Base-by-base conservation (phyloP, 2,888 invertebrate species). In the Diloba caeruleocephala region DNA sequence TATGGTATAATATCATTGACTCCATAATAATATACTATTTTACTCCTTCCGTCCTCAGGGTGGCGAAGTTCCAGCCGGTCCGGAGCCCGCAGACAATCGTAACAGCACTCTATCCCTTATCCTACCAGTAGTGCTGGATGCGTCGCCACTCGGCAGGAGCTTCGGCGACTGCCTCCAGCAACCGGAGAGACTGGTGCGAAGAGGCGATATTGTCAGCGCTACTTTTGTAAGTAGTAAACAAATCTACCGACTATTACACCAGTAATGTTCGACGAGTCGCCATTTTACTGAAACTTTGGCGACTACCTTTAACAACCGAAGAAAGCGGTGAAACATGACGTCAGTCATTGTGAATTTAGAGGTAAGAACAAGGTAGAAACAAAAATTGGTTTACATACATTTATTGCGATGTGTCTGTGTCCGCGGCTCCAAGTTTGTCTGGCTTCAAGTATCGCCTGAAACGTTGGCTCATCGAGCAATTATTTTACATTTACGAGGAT, bases 161-260 rank as follows among this genome's bases (percentile, higher is more conserved):
- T 97, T 97, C 76, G 98, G 98, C 0, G 95, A 96, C 39, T 96
- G 96, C 7, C 78, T 96, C 37, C 76, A 88, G 13, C 96, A 97
- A 66, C 97, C 97, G 0, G 96, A 96, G 0, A 94, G 89, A 0
- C 76, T 85, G 8, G 85, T 88, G 2, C 95, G 90, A 13, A 90
- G 94, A 4, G 97, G 97, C 5, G 95, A 96, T 6, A 94, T 94
- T 0, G 96, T 98, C 0, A 88, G 84, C 3, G 97, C 95, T 0
- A 95, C 92, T 52, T 99, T 98, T 85, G 97, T 97, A 82, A 95
- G 96, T 46, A 12, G n/a, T n/a, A n/a, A n/a, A n/a, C n/a, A n/a
- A n/a, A n/a, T n/a, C n/a, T n/a, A n/a, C n/a, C n/a, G n/a, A n/a
- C 7, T 1, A 21, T 17, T 12, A 34, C 7, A 6, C 10, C 7